phyloP scores from a whole-genome alignment of 1,140 invertebrate genomes.

The Neodiprion fabricii region DNA sequence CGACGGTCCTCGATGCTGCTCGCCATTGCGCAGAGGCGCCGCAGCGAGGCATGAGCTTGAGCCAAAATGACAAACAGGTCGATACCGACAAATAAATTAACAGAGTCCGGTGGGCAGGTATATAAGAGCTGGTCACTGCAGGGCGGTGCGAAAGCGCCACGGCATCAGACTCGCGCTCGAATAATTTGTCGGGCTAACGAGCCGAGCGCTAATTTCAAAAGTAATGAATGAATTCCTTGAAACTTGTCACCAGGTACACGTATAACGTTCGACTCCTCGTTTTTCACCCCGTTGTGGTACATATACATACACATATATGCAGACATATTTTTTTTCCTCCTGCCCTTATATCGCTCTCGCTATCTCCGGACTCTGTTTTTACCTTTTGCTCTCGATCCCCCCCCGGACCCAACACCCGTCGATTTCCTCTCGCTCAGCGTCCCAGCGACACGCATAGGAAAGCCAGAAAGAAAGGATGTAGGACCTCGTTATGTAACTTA shows the following conservation, averaged over 20 bases:
- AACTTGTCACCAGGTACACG: not conserved
- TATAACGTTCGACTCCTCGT: too few species aligned
- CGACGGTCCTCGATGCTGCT: not conserved
- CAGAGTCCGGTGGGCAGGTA: too few species aligned
- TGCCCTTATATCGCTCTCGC: not conserved
- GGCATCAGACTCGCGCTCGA: not conserved
- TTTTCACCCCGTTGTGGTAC: too few species aligned
- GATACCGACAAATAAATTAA: not conserved
- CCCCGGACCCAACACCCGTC: constrained; percentile 22
- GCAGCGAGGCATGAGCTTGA: not conserved
- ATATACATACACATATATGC: too few species aligned
- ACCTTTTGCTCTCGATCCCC: not conserved
- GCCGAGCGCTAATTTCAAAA: constrained; percentile 1
- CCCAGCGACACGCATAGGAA: not conserved
- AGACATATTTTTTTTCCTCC: too few species aligned
- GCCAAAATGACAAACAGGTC: constrained; percentile 2
- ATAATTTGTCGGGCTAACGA: constrained; percentile 2
- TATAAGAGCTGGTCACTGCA: too few species aligned
- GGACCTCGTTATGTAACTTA: not conserved
- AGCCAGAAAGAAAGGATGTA: not conserved
- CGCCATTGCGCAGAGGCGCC: too few species aligned
- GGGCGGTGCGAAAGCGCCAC: too few species aligned
- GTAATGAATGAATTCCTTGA: constrained; percentile 1
- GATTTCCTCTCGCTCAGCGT: constrained; percentile 15
- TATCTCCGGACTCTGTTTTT: not conserved